phyloP scores from a whole-genome alignment of 2,113 vertebrate species.

The Vombatus ursinus region DNA sequence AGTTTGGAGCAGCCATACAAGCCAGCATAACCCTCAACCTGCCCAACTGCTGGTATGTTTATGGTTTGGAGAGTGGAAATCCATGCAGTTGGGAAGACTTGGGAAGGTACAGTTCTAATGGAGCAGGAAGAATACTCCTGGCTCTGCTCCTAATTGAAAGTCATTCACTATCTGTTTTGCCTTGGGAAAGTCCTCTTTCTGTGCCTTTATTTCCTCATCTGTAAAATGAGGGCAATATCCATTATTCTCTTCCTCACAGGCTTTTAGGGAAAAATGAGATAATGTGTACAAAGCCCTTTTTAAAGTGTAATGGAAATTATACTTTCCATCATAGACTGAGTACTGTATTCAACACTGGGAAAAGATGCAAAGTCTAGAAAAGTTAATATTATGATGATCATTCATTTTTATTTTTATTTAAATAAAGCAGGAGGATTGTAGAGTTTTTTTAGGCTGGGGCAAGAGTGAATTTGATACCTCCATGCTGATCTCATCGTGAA shows the following conservation, averaged over 20 bases:
- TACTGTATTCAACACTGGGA: background rate
- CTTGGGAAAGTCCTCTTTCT: background rate
- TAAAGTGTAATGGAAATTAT: background rate
- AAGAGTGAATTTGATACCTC: too few species aligned
- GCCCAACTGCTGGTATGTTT: slow-evolving; percentile 96
- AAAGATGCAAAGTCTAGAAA: background rate
- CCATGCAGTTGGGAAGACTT: background rate
- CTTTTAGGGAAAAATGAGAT: background rate
- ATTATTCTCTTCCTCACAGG: background rate
- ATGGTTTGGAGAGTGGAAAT: background rate
- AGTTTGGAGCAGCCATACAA: slow-evolving; percentile 88
- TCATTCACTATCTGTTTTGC: background rate
- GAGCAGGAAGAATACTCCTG: background rate
- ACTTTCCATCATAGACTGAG: background rate
- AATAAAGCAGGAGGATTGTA: too few species aligned
- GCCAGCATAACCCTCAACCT: slow-evolving; percentile 97
- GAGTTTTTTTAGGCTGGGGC: too few species aligned
- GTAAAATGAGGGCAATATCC: background rate
- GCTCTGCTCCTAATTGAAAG: background rate
- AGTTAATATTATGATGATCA: background rate
- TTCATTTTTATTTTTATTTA: background rate
- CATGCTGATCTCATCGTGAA: too few species aligned
- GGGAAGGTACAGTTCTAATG: background rate
- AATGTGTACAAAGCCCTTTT: background rate
- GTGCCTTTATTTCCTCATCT: background rate